Conservation (phyloP, 2,113 vertebrate species). For the Mirounga angustirostris region DNA sequence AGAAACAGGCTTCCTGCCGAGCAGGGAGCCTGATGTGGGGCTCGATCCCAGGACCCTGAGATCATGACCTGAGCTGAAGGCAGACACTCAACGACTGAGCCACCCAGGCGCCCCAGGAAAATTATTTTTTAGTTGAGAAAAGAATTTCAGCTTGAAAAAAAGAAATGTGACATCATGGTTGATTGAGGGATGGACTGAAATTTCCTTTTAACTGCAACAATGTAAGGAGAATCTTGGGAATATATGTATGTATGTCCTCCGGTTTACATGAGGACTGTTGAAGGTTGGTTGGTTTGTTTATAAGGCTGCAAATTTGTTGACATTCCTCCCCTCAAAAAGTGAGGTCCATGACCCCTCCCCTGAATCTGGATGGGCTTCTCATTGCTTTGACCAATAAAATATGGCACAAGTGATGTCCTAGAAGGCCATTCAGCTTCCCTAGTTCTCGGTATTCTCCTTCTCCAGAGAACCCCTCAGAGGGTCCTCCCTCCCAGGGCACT, state of each 20-base stretch:
- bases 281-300: not conserved
- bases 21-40: too few species aligned
- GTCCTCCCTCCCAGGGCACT: not conserved
- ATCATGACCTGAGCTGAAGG: too few species aligned
- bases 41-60: too few species aligned
- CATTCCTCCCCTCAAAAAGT: not conserved
- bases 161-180: not conserved
- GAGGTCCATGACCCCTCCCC: not conserved
- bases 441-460: not conserved
- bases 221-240: not conserved
- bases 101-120: too few species aligned
- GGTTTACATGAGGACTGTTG: not conserved
- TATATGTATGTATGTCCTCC: not conserved
- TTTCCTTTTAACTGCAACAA: not conserved
- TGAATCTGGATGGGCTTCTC: not conserved
- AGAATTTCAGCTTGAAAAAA: slow-evolving; percentile 13
- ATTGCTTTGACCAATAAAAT: not conserved
- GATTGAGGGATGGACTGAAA: not conserved
- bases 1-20: too few species aligned
- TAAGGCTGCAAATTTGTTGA: not conserved
- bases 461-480: not conserved
- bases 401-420: not conserved
- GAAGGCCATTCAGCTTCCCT: not conserved
- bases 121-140: not conserved
- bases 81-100: too few species aligned